Evolutionary conservation across 2,113 vertebrate species (phyloP).

Genomic region (Etheostoma cragini): DNA sequence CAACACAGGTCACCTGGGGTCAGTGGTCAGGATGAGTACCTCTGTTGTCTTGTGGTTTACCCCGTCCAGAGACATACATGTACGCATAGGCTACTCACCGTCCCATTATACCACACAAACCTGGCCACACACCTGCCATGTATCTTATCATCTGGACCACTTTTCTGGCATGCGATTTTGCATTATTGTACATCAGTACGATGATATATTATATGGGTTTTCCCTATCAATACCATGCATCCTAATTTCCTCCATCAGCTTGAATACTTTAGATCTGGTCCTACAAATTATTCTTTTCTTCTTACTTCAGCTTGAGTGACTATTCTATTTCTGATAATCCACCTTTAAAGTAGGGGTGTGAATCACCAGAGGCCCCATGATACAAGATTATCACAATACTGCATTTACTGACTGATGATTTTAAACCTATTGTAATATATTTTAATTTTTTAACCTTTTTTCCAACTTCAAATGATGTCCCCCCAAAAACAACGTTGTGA

Average conservation of each 20-base stretch:
- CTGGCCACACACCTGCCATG: neutral
- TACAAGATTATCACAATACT: no score
- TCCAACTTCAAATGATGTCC: no score
- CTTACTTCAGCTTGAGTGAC: neutral
- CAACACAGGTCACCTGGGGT: conserved; percentile 64
- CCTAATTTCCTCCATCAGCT: neutral
- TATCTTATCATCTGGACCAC: neutral
- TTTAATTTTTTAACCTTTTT: no score
- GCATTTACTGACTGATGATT: no score
- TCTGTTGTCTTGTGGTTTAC: conserved; percentile 18
- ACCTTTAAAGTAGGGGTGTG: no score
- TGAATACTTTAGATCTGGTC: neutral
- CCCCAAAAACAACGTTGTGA: no score
- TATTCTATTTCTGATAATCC: no score
- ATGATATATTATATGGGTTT: neutral
- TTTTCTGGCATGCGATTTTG: neutral
- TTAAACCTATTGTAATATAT: no score
- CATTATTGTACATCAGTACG: neutral
- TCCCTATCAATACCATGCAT: neutral
- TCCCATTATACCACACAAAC: neutral
- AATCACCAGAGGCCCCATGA: no score
- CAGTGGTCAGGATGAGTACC: conserved; percentile 44
- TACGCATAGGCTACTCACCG: neutral
- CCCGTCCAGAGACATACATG: neutral
- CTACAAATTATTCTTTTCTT: neutral